A percentile compares a stretch with the other conserved stretches of the same genome.
These are phyloP conservation scores for Helleia helle DNA, from an alignment of 2,888 invertebrate genomes.

Conservation along the genomic window DNA sequence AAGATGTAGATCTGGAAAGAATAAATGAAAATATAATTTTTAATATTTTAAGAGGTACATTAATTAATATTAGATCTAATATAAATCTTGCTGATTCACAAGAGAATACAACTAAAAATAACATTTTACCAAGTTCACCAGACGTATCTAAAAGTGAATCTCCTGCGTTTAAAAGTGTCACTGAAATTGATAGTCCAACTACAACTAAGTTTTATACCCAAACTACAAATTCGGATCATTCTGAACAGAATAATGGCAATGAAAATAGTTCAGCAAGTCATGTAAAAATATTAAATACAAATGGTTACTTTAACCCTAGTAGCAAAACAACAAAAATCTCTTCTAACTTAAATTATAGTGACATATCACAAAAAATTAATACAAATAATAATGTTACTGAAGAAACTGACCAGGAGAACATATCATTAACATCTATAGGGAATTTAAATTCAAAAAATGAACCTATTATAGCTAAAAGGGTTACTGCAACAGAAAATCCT, in stretches of 20 bases:
- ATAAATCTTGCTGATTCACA: constrained; percentile 3
- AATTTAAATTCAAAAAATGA: too few species aligned
- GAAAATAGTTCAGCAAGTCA: not conserved
- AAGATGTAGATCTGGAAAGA: constrained; percentile 6
- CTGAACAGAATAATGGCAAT: not conserved
- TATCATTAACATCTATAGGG: too few species aligned
- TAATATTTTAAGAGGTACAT: constrained; percentile 14
- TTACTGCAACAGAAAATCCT: too few species aligned
- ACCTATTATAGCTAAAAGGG: too few species aligned
- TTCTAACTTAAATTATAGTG: not conserved
- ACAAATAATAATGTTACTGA: too few species aligned
- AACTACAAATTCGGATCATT: not conserved
- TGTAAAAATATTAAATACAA: not conserved
- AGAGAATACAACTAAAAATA: not conserved
- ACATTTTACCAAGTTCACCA: not conserved
- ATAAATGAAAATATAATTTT: constrained; percentile 13
- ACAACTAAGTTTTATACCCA: too few species aligned
- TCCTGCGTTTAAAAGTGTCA: not conserved
- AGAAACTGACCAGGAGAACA: too few species aligned
- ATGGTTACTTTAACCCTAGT: not conserved
- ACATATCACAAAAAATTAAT: not conserved
- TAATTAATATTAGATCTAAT: constrained; percentile 11
- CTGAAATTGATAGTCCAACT: too few species aligned
- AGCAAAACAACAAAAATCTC: not conserved
- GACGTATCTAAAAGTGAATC: not conserved